Percentiles rank a stretch among this genome's conserved stretches.
Conservation (phyloP, 2,888 invertebrate genomes). For the Pollenia angustigena region DNA sequence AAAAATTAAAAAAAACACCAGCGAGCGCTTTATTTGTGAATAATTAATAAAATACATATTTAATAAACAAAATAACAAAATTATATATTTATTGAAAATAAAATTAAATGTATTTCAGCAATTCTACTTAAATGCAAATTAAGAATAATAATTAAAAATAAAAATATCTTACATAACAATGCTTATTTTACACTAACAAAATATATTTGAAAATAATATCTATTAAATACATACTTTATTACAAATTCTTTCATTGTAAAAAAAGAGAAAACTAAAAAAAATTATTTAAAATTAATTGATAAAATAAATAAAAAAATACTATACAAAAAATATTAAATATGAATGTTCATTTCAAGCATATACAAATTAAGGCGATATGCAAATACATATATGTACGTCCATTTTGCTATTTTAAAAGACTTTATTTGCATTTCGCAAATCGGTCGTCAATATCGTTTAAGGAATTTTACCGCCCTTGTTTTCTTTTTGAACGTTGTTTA, state of each 20-base stretch:
- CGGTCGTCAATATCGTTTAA: too few relatives aligned
- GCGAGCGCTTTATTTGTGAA: slow-evolving; percentile 70
- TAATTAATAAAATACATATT: slow-evolving; percentile 42
- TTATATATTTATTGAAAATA: slow-evolving; percentile 58
- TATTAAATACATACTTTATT: slow-evolving; percentile 40
- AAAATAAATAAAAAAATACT: slow-evolving; percentile 40
- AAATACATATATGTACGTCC: too few relatives aligned
- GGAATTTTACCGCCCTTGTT: too few relatives aligned
- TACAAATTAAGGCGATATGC: not conserved
- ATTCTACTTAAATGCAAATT: slow-evolving; percentile 56
- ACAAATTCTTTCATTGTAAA: slow-evolving; percentile 57
- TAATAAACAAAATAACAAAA: slow-evolving; percentile 30
- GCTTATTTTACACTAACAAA: slow-evolving; percentile 65
- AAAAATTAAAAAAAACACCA: slow-evolving; percentile 47
- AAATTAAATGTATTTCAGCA: slow-evolving; percentile 58
- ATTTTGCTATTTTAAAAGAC: not conserved
- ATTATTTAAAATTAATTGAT: slow-evolving; percentile 42
- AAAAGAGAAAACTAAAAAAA: slow-evolving; percentile 18
- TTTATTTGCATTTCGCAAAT: too few relatives aligned
- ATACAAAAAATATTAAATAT: slow-evolving; percentile 15
- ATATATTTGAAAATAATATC: slow-evolving; percentile 27
- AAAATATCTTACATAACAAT: slow-evolving; percentile 43
- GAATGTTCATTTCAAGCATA: slow-evolving; percentile 12
- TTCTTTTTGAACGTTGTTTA: too few relatives aligned
- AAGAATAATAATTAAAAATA: slow-evolving; percentile 43